These are phyloP conservation scores for Paramacrobiotus metropolitanus DNA, from an alignment of 1,140 invertebrate genomes.

Conservation along the genomic window DNA sequence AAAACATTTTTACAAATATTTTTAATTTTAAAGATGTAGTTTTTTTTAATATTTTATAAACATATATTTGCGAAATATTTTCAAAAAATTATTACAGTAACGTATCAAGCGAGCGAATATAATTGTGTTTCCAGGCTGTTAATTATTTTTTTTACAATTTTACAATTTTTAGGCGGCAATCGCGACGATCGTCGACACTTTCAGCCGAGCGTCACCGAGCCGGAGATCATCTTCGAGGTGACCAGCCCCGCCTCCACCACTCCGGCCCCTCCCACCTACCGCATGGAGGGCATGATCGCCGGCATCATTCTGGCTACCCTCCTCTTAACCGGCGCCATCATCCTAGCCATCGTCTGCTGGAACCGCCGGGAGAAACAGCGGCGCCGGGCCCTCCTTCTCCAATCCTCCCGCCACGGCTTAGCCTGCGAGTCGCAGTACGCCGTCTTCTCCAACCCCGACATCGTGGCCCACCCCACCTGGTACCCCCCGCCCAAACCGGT, in stretches of 20 bases:
- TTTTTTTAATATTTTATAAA: no score
- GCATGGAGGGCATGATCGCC: not conserved
- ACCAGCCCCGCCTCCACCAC: not conserved
- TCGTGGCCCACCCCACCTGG: not conserved
- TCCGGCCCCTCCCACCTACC: not conserved
- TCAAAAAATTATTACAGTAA: no score
- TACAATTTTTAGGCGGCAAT: no score
- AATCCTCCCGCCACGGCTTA: not conserved
- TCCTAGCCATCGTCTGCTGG: not conserved
- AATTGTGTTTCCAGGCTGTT: no score
- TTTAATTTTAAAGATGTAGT: no score
- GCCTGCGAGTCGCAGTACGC: not conserved
- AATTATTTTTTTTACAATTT: no score
- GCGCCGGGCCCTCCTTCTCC: not conserved
- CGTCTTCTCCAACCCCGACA: not conserved
- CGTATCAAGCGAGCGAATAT: no score
- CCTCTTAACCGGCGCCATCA: not conserved
- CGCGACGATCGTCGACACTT: no score
- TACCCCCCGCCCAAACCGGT: slow-evolving; percentile 1
- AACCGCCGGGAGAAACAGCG: not conserved
- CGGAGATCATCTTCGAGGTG: not conserved
- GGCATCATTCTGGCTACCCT: not conserved
- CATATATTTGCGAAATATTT: no score
- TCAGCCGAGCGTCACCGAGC: no score
- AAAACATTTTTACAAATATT: no score